Evolutionary conservation across 2,797 vertebrate species (phyloP).

Genomic region (Valencia hispanica): DNA sequence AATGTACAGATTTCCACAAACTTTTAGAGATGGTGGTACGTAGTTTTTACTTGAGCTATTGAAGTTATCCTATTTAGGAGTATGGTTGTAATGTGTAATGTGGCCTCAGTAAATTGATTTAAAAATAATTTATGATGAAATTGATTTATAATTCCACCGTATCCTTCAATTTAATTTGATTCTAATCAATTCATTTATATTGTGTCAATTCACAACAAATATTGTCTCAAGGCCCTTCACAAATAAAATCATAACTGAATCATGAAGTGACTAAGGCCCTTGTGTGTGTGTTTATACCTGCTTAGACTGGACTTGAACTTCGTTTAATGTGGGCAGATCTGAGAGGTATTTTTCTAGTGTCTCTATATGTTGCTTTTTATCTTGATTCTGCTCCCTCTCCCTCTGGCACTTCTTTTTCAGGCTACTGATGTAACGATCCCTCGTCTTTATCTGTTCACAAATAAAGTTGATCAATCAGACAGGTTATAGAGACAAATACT

Average conservation of each 20-base stretch:
- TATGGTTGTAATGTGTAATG: too few species aligned
- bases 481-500: neutral
- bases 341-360: slow-evolving; percentile 96
- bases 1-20: too few species aligned
- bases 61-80: too few species aligned
- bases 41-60: too few species aligned
- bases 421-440: slow-evolving; percentile 94
- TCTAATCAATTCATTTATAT: neutral
- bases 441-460: slow-evolving; percentile 87
- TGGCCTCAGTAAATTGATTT: neutral
- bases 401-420: slow-evolving; percentile 95
- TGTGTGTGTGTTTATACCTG: slow-evolving; percentile 78
- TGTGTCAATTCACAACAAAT: neutral
- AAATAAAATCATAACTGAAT: neutral
- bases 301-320: slow-evolving; percentile 88
- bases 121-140: too few species aligned
- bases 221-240: neutral
- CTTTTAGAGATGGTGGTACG: too few species aligned
- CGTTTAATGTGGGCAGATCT: slow-evolving; percentile 91
- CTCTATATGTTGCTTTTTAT: slow-evolving; percentile 93
- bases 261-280: neutral
- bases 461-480: neutral
- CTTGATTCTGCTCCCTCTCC: slow-evolving; percentile 91
- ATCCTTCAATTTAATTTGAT: neutral
- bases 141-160: neutral